Evolutionary conservation across 2,888 invertebrate genomes (phyloP), one percentile per base, ranked within the genome.

Genomic region (Baronia brevicornis): DNA sequence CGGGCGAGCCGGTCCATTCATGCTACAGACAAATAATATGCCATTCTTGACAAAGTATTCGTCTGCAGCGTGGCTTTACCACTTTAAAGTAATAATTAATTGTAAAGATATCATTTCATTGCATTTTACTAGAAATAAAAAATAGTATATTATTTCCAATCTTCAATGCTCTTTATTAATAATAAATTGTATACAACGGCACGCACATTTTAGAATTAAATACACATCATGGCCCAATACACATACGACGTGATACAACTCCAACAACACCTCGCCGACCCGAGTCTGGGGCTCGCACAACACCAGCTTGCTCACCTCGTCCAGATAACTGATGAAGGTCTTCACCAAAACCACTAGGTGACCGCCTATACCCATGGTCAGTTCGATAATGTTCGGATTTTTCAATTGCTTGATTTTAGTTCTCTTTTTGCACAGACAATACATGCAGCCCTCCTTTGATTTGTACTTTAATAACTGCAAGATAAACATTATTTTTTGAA

Each of bases 261-360:
- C 33, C n/a, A 15, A 8, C 11, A 33, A 13, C 4, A 27, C 28
- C 0, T 11, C 12, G 22, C 27, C 21, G 2, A 33, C 33, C 11
- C 12, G 27, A 2, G 33, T 33, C 4, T 27, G 27, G 1, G 22
- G 8, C 12, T 33, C 33, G 10, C 33, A 14, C 1, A 22, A 17
- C 1, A 21, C 6, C 17, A 33, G 17, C 8, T 27, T 33, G 3
- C 17, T 22, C 5, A 33, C 27, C 17, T 33, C 33, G 22, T 12
- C 8, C 14, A 33, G 9, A 14, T 33, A 33, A 5, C 28, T 27
- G 4, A 27, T 3, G 12, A 33, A 26, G 11, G 21, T 8, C 4
- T 5, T 3, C 5, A 17, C 7, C 3, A 33, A 27, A 4, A 21
- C 27, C 3, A 17, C 6, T 11, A 33, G 9, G 22, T 33, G 33